Conservation (phyloP, 2,888 invertebrate genomes). For the Parapristionchus giblindavisi region DNA sequence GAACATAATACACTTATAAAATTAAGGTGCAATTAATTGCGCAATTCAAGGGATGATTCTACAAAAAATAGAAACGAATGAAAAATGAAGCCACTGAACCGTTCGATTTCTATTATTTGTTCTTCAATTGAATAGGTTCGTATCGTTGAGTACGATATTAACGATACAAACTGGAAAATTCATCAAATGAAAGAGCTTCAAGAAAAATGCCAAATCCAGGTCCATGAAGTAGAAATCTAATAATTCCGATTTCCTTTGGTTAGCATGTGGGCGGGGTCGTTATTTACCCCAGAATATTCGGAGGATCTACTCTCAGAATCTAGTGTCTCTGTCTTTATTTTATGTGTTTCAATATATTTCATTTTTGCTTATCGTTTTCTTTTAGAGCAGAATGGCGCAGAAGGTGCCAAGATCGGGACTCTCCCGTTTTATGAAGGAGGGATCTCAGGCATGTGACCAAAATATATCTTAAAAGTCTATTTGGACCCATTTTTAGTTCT, state of each 20-base stretch:
- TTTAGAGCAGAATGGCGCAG: constrained; percentile 58
- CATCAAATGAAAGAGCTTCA: too few species aligned
- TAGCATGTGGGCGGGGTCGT: neutral
- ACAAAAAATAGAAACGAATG: too few species aligned
- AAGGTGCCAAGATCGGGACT: constrained; percentile 67
- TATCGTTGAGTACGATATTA: too few species aligned
- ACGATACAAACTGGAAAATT: too few species aligned
- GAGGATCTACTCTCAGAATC: neutral
- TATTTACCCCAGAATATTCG: neutral
- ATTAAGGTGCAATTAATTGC: too few species aligned
- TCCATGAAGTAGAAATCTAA: neutral
- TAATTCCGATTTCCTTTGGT: neutral
- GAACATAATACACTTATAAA: too few species aligned
- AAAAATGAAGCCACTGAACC: too few species aligned
- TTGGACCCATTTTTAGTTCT: constrained; percentile 74
- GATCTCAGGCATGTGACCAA: constrained; percentile 57
- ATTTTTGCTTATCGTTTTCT: neutral
- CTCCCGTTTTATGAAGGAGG: constrained; percentile 69
- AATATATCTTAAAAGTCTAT: neutral
- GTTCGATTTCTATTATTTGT: too few species aligned
- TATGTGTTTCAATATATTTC: neutral
- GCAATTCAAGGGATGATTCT: too few species aligned
- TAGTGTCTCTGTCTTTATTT: neutral
- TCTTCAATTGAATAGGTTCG: too few species aligned
- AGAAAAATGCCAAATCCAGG: neutral